A percentile compares a stretch with the other conserved stretches of the same genome.
These are phyloP conservation scores for Neopipo cinnamomea DNA, from an alignment of 2,113 vertebrate species.

Conservation along the genomic window DNA sequence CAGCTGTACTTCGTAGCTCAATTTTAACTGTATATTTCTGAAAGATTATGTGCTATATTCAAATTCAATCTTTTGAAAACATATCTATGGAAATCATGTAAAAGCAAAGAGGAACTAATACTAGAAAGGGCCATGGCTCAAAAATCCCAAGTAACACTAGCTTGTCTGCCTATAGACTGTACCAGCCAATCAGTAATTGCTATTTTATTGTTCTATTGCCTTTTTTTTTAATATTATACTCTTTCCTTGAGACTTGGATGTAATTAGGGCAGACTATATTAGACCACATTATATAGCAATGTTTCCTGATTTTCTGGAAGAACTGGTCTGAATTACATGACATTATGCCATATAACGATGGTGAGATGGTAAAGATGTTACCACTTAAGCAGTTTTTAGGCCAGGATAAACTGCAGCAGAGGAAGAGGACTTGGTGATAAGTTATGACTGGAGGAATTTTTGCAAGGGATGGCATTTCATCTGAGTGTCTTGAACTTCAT, in stretches of 20 bases:
- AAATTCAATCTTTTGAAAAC: slow-evolving; percentile 17
- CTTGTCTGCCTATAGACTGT: neutral
- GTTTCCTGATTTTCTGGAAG: neutral
- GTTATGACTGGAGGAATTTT: neutral
- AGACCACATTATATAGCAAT: fast-evolving
- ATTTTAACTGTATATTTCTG: slow-evolving; percentile 1
- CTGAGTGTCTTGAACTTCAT: neutral
- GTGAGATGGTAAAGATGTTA: neutral
- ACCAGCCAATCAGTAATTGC: neutral
- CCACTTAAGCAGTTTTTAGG: neutral
- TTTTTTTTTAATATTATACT: neutral
- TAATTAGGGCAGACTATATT: neutral
- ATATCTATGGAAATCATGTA: neutral
- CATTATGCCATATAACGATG: neutral
- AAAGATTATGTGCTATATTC: neutral
- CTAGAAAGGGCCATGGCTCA: neutral
- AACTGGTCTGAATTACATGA: neutral
- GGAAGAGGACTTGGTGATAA: neutral
- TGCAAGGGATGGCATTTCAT: neutral
- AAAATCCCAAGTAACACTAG: neutral
- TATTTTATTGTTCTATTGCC: neutral
- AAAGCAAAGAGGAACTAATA: neutral
- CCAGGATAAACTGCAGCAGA: neutral
- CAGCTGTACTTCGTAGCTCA: neutral
- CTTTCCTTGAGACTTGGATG: neutral